Conservation (phyloP, 2,888 invertebrate species). For the Harpagoxenus sublaevis region DNA sequence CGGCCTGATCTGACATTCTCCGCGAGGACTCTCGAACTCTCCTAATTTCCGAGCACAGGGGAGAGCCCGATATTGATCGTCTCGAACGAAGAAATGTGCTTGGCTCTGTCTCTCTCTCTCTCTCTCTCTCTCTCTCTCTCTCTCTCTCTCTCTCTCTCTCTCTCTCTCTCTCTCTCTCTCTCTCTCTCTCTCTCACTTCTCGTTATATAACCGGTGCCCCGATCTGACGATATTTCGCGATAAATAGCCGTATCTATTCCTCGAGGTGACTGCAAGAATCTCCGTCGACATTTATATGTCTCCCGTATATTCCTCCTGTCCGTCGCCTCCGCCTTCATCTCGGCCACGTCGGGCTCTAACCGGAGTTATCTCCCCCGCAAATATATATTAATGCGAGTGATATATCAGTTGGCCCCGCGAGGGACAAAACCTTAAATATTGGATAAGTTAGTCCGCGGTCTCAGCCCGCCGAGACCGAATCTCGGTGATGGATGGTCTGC, state of each 20-base stretch:
- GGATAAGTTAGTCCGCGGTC: constrained; percentile 84
- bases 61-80: constrained; percentile 43
- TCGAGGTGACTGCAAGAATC: constrained; percentile 62
- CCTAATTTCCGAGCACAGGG: constrained; percentile 34
- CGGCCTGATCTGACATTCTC: constrained; percentile 45
- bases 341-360: constrained; percentile 22
- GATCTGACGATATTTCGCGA: constrained; percentile 34
- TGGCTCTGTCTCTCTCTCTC: not conserved
- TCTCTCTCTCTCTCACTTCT: not conserved
- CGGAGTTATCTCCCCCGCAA: constrained; percentile 82
- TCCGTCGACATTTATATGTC: constrained; percentile 64
- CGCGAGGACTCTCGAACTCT: constrained; percentile 50
- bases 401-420: constrained; percentile 84
- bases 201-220: not conserved
- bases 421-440: constrained; percentile 87
- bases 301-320: constrained; percentile 11
- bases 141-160: not conserved
- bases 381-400: constrained; percentile 86
- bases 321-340: constrained; percentile 9
- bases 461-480: constrained; percentile 84
- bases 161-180: not conserved
- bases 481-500: constrained; percentile 85
- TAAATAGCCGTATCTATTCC: constrained; percentile 52
- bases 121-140: not conserved
- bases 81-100: constrained; percentile 12